Evolutionary conservation across 2,888 invertebrate species (phyloP), one percentile per base, ranked within the genome.

Genomic region (Acanthosepion lycidas): DNA sequence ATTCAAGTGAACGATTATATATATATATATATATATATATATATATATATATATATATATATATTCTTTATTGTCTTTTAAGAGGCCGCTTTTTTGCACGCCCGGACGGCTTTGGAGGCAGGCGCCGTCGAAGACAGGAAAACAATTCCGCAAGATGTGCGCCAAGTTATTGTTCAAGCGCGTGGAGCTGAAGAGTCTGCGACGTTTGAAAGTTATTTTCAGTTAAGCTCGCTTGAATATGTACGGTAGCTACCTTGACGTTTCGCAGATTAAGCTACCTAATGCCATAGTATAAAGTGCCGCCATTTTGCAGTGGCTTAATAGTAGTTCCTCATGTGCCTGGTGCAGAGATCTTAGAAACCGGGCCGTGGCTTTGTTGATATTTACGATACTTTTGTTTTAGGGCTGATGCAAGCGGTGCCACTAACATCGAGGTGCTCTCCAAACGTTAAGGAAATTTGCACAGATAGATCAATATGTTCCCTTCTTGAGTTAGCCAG

Each of bases 181-280:
- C 28, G n/a, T 78, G 78, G 78, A n/a, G 78, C 12, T 78, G 78
- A 78, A 78, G 28, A 78, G 78, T 78, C 28, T n/a, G 78, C n/a
- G 9, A 78, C 12, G 28, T 78, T n/a, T 78, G n/a, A 78, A 78
- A n/a, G 78, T 15, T 78, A 78, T 78, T 78, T 78, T 78, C 78
- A 78, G n/a, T 78, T 78, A 78, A n/a, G n/a, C 28, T n/a, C n/a
- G 78, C 78, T 78, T 78, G 78, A 78, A 78, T n/a, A n/a, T n/a
- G 28, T 78, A 28, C 78, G n/a, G 78, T n/a, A n/a, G 78, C 9
- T 78, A 78, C n/a, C 78, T 78, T 78, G 78, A 78, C 78, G 78
- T 78, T 78, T 78, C 78, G n/a, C 78, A 78, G 78, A 78, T 78
- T 78, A 28, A 9, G n/a, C 78, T 78, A 78, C 78, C 28, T 78